phyloP scores from a whole-genome alignment of 2,113 vertebrate species.

The Eira barbara region DNA sequence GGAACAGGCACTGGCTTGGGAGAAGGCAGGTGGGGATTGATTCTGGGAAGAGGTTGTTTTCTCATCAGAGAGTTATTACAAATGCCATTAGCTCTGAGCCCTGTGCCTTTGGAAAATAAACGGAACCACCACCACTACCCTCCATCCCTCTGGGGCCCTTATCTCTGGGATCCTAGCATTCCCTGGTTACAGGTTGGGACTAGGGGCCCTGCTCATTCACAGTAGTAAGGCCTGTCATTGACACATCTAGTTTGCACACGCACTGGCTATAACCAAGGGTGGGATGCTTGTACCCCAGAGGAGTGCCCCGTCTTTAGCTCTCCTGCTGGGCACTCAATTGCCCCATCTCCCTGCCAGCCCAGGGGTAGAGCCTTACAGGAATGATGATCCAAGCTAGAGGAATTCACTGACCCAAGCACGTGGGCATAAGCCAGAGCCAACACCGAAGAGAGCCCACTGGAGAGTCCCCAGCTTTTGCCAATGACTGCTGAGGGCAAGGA shows the following conservation, averaged over 20 bases:
- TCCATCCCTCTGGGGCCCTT: not conserved
- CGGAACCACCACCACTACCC: not conserved
- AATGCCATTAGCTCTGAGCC: constrained; percentile 39
- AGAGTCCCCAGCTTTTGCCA: not conserved
- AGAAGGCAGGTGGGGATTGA: not conserved
- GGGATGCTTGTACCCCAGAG: not conserved
- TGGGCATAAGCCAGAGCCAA: not conserved
- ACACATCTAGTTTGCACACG: not conserved
- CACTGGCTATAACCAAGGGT: not conserved
- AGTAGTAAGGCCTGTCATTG: not conserved
- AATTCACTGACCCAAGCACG: not conserved
- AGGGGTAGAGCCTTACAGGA: not conserved
- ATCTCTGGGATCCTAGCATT: not conserved
- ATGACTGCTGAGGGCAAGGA: not conserved
- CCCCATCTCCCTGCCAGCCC: not conserved
- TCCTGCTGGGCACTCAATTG: not conserved
- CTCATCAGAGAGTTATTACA: constrained; percentile 21
- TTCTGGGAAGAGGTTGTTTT: constrained; percentile 68
- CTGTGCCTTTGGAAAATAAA: constrained; percentile 55
- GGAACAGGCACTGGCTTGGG: not conserved
- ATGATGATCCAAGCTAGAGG: not conserved
- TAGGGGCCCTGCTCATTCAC: not conserved
- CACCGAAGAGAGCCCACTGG: not conserved
- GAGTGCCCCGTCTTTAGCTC: not conserved
- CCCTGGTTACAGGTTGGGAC: not conserved